Conservation (phyloP, 2,113 vertebrate species). For the Pluvialis apricaria region DNA sequence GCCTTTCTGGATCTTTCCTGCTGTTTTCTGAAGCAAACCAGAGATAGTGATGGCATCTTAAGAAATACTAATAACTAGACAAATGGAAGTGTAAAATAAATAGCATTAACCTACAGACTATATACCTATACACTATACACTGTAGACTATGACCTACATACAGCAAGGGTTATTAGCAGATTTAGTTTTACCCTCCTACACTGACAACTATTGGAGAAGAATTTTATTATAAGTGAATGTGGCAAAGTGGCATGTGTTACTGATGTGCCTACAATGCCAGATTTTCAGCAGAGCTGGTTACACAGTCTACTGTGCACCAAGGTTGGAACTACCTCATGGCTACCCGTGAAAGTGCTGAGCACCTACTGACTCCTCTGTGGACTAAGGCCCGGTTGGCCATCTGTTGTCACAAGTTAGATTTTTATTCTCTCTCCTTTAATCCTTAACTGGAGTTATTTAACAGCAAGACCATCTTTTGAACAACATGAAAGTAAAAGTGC, state of each 20-base stretch:
- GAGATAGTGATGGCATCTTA: neutral
- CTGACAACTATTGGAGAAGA: fast-evolving
- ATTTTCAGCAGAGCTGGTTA: neutral
- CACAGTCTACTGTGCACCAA: neutral
- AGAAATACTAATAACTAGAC: neutral
- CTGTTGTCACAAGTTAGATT: neutral
- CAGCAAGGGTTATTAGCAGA: neutral
- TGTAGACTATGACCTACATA: neutral
- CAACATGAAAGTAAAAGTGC: neutral
- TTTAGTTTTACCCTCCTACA: neutral
- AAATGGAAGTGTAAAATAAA: neutral
- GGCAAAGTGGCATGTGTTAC: neutral
- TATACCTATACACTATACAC: neutral
- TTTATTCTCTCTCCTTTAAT: neutral
- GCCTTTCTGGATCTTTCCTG: neutral
- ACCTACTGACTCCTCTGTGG: neutral
- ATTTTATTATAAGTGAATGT: neutral
- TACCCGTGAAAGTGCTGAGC: neutral
- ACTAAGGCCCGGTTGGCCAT: neutral
- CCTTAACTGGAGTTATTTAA: neutral
- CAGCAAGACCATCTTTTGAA: neutral
- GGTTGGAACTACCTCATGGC: neutral
- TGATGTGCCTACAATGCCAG: neutral
- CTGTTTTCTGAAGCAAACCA: neutral
- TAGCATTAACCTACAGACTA: neutral